Evolutionary conservation across 2,888 invertebrate genomes (phyloP).

Genomic region (Crioceris asparagi): DNA sequence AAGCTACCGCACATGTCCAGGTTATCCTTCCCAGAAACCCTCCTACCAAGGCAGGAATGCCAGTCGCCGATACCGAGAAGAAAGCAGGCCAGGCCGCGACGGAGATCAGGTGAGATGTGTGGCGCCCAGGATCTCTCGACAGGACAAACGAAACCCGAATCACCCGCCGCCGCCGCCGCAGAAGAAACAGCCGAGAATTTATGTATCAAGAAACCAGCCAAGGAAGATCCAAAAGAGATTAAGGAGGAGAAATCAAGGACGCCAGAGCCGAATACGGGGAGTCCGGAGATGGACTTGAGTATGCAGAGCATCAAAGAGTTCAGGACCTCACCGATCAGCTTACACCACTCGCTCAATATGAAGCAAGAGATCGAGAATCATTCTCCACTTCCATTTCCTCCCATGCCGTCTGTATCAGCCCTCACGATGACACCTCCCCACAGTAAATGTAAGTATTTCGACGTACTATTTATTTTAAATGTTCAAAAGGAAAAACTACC

Average conservation of each 20-base stretch:
- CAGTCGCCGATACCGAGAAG: conserved; percentile 73
- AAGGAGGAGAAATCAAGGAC: conserved; percentile 25
- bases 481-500: too few relatives aligned
- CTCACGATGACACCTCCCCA: conserved; percentile 74
- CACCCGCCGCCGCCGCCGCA: conserved; percentile 20
- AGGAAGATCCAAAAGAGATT: conserved; percentile 17
- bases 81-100: conserved; percentile 75
- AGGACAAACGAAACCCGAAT: conserved; percentile 25
- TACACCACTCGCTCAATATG: conserved; percentile 35
- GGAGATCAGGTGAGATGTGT: conserved; percentile 67
- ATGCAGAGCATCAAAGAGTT: conserved; percentile 30
- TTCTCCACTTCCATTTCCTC: conserved; percentile 57
- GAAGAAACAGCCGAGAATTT: conserved; percentile 47
- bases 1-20: conserved; percentile 40
- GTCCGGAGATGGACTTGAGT: conserved; percentile 35
- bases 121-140: conserved; percentile 52
- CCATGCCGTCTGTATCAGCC: conserved; percentile 62
- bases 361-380: conserved; percentile 36
- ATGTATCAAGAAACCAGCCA: conserved; percentile 46
- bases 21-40: conserved; percentile 37
- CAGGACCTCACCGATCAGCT: conserved; percentile 37
- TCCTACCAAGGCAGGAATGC: conserved; percentile 41
- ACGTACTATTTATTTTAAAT: too few relatives aligned
- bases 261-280: conserved; percentile 17
- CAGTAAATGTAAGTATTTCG: conserved; percentile 52